Evolutionary conservation across 1,140 invertebrate genomes (phyloP), one percentile per base, ranked within the genome.

Genomic region (Zaprionus kolodkinae): DNA sequence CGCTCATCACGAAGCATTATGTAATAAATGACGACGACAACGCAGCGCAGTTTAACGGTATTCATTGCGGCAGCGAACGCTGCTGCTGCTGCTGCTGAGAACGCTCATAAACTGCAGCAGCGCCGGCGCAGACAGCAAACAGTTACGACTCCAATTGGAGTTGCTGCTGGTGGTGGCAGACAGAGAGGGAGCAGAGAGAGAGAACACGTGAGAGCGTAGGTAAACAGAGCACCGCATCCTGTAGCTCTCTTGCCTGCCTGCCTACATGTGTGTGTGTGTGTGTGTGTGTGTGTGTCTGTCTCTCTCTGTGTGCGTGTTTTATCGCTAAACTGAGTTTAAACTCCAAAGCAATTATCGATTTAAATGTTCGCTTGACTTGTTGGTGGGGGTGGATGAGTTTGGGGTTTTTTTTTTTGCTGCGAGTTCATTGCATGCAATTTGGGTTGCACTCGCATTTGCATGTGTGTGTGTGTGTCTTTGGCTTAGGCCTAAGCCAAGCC

Each of bases 381-480:
- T 9, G 11, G 17, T 50, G 45, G 17, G 45, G 17, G 45, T 50
- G 45, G 17, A 1, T 50, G 10, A 50, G 17, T 30, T 56, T n/a
- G n/a, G 71, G 11, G 40, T 25, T 45, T 12, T 54, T 64, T 52
- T 65, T 71, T 40, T 48, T 15, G 40, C 27, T 62, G 50, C 62
- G 55, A 83, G 83, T 88, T 87, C 84, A 83, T 83, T 78, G 79
- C 66, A 79, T 88, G 79, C 70, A 56, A 80, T 88, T 83, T 88
- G 70, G 84, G 66, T 76, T 85, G 63, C 27, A 50, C 9, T 43
- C n/a, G 30, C 63, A 48, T 9, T 40, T 50, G 45, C 45, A 10
- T 50, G 35, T 50, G 25, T 38, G 6, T 45, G 63, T 2, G 5
- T n/a, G 21, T 43, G 40, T n/a, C 21, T 43, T 17, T 36, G 65